Evolutionary conservation across 1,140 invertebrate genomes (phyloP).

Genomic region (Paracyclopina nana): DNA sequence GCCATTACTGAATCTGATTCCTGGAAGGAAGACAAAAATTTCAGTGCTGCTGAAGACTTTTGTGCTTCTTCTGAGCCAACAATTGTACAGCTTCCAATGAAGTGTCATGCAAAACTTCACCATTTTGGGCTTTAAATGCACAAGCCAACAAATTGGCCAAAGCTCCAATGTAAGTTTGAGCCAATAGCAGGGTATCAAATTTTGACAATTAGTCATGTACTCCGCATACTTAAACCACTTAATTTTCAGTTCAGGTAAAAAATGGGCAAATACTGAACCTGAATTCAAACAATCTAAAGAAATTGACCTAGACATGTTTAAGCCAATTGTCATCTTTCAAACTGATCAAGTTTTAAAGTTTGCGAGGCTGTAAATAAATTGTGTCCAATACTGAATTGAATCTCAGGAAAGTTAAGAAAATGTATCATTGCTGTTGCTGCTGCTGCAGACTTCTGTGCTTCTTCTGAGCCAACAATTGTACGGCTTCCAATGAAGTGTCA

Average conservation of each 20-base stretch:
- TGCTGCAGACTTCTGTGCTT: background rate
- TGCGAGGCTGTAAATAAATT: no score
- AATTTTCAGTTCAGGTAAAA: no score
- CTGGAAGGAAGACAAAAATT: no score
- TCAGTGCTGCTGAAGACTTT: background rate
- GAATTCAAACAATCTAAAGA: no score
- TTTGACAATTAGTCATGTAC: constrained; percentile 66
- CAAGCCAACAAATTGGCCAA: constrained; percentile 51
- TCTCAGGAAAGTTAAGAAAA: no score
- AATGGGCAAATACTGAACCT: no score
- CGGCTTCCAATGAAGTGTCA: background rate
- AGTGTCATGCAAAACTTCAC: no score
- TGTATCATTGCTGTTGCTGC: background rate
- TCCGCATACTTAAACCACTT: no score
- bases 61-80: background rate
- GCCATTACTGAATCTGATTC: no score
- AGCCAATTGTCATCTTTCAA: background rate
- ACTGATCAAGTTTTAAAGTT: no score
- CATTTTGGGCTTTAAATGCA: constrained; percentile 18
- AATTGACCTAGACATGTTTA: background rate
- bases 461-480: background rate
- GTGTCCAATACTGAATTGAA: no score
- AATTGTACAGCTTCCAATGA: background rate
- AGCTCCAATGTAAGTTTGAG: constrained; percentile 58
- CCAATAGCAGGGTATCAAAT: constrained; percentile 71